phyloP scores from a whole-genome alignment of 2,888 invertebrate species.

The Rosalia funebris region DNA sequence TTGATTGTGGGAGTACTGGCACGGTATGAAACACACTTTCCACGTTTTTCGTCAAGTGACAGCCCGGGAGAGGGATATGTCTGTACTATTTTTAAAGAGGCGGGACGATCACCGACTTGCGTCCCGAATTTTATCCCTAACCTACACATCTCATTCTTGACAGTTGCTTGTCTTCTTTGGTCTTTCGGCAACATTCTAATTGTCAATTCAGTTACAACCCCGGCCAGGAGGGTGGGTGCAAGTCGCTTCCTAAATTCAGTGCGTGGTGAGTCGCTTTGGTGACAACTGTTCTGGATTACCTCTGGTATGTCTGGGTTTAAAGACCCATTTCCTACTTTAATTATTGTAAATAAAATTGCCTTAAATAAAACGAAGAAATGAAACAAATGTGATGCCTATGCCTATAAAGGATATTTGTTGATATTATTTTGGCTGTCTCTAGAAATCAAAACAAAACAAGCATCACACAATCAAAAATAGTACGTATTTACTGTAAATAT shows the following conservation, averaged over 20 bases:
- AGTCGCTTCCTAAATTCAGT: no score
- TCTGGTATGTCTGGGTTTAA: no score
- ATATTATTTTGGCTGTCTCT: constrained; percentile 5
- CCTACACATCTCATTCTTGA: constrained; percentile 13
- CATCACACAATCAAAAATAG: constrained; percentile 27
- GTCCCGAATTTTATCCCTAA: constrained; percentile 14
- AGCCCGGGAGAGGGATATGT: constrained; percentile 9
- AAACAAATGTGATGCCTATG: no score
- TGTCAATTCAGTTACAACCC: no score
- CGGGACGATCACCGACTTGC: neutral
- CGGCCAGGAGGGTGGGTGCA: no score
- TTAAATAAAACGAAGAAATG: no score
- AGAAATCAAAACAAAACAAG: constrained; percentile 17
- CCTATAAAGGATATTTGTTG: no score
- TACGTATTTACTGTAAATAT: constrained; percentile 2
- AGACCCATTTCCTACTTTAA: no score
- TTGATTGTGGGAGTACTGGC: constrained; percentile 1
- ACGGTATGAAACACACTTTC: neutral
- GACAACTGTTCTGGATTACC: no score
- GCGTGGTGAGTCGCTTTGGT: no score
- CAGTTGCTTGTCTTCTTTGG: constrained; percentile 3
- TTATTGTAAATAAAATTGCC: no score
- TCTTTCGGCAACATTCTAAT: no score
- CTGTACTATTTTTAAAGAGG: constrained; percentile 21
- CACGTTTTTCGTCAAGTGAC: constrained; percentile 19